These are phyloP conservation scores for Aurelia coerulea DNA, from an alignment of 30 jellyfish, hydroid and myxozoan species.

Conservation along the genomic window DNA sequence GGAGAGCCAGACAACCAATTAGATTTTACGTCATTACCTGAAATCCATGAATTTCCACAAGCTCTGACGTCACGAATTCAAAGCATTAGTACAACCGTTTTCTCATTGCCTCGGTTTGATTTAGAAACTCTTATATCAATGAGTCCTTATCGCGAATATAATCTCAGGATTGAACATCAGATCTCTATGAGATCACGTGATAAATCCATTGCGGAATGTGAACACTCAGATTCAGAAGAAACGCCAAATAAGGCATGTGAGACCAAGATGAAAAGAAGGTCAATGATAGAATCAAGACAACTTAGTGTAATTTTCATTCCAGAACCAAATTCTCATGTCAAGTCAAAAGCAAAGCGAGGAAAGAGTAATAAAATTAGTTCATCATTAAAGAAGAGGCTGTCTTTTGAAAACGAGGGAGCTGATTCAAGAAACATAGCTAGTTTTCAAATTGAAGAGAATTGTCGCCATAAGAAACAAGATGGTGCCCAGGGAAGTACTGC, in stretches of 20 bases:
- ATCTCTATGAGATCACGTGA: constrained; percentile 10
- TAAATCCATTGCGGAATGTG: constrained; percentile 6
- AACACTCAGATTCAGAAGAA: constrained; percentile 31
- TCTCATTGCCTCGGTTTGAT: constrained; percentile 82
- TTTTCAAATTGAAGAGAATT: not conserved
- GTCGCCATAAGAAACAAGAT: constrained; percentile 1
- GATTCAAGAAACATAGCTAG: not conserved
- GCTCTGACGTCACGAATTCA: constrained; percentile 66
- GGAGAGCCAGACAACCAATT: constrained; percentile 39
- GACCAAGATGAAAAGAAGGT: not conserved
- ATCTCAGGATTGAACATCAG: constrained; percentile 13
- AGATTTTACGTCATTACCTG: constrained; percentile 62
- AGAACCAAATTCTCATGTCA: constrained; percentile 1
- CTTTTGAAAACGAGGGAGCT: constrained; percentile 30
- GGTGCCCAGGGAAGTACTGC: not conserved
- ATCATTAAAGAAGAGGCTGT: constrained; percentile 34
- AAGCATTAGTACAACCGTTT: constrained; percentile 51
- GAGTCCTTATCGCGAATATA: constrained; percentile 60
- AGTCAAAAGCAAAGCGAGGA: not conserved
- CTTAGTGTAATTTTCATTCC: constrained; percentile 35
- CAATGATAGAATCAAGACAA: not conserved
- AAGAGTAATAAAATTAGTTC: constrained; percentile 8
- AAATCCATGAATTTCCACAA: constrained; percentile 76
- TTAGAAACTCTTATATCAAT: constrained; percentile 57
- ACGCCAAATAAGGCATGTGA: constrained; percentile 34